Conservation (phyloP, 2,888 invertebrate genomes). For the Aporophyla nigra region DNA sequence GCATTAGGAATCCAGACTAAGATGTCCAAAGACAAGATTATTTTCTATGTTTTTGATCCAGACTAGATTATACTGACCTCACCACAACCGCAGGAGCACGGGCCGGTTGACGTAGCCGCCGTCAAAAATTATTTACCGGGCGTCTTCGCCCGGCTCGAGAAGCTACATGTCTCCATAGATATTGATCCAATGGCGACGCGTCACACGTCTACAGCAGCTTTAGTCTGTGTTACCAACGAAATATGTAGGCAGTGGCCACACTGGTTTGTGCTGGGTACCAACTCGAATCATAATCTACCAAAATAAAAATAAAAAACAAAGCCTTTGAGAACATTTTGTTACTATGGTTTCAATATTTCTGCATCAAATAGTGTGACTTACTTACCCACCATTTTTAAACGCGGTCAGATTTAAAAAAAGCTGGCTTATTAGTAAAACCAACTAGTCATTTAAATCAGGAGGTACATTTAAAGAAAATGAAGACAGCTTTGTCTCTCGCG, state of each 20-base stretch:
- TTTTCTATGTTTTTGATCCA: not conserved
- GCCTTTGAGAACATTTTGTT: not conserved
- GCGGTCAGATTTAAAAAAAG: too few species aligned
- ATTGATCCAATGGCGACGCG: slow-evolving; percentile 7
- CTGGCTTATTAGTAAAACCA: not conserved
- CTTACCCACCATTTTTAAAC: not conserved
- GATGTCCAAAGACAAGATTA: not conserved
- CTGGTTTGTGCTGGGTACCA: too few species aligned
- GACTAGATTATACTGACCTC: not conserved
- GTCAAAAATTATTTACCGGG: not conserved
- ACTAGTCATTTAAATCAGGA: not conserved
- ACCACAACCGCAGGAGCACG: not conserved
- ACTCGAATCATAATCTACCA: not conserved
- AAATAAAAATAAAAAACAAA: not conserved
- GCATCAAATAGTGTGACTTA: not conserved
- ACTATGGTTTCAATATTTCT: not conserved
- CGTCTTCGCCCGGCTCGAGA: not conserved
- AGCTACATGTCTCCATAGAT: not conserved
- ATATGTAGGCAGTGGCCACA: slow-evolving; percentile 2
- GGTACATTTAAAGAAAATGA: not conserved
- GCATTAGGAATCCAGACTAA: not conserved
- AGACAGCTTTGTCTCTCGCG: not conserved
- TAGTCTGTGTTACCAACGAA: slow-evolving; percentile 19
- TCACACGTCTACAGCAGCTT: not conserved
- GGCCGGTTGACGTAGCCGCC: not conserved